Evolutionary conservation across 2,888 invertebrate genomes (phyloP).

Genomic region (Brachyopa scutellaris): DNA sequence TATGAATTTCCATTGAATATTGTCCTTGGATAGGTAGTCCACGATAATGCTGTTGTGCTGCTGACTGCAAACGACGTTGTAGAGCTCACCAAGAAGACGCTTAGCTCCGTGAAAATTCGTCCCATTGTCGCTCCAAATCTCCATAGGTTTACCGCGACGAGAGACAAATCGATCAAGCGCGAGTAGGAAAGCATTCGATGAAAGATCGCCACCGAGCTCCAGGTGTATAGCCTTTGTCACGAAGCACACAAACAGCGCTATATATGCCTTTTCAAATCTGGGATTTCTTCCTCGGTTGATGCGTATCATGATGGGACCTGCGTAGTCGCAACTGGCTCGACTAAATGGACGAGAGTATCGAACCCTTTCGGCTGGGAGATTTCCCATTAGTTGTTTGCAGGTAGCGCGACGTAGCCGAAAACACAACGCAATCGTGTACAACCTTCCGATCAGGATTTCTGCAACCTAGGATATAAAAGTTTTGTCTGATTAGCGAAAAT

Average conservation of each 20-base stretch:
- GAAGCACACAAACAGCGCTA: constrained; percentile 35
- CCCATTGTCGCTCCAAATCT: constrained; percentile 20
- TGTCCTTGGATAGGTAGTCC: no score
- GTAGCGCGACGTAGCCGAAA: constrained; percentile 31
- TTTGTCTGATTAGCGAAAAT: neutral
- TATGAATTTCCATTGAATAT: neutral
- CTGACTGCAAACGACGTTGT: no score
- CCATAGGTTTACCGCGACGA: constrained; percentile 21
- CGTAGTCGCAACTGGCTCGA: constrained; percentile 41
- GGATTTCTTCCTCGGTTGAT: constrained; percentile 35
- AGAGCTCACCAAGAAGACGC: no score
- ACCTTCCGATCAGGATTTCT: neutral
- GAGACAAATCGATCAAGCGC: constrained; percentile 17
- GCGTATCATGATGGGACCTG: constrained; percentile 31
- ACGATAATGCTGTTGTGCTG: no score
- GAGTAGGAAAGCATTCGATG: neutral
- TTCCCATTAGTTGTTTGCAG: constrained; percentile 49
- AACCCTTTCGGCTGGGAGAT: constrained; percentile 25
- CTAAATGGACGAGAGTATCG: constrained; percentile 44
- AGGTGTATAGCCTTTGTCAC: constrained; percentile 16
- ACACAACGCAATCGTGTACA: constrained; percentile 27
- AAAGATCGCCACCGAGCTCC: constrained; percentile 10
- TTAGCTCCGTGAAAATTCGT: constrained; percentile 5
- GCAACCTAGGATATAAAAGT: constrained; percentile 18
- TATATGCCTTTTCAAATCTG: constrained; percentile 33